Conservation (phyloP, 2,888 invertebrate species). For the Stramonita haemastoma region DNA sequence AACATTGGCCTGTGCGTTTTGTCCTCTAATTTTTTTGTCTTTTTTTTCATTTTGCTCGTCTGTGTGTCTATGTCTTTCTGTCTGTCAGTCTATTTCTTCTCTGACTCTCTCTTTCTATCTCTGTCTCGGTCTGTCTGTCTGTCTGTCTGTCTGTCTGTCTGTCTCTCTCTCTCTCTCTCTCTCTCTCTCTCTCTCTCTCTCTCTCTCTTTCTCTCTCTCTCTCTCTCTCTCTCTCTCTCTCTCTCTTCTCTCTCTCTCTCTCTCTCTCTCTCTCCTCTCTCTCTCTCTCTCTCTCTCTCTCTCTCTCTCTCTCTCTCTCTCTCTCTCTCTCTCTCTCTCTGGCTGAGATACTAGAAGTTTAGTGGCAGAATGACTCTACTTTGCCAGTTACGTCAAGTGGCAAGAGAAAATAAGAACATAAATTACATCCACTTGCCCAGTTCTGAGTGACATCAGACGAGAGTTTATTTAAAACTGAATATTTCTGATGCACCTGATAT, state of each 20-base stretch:
- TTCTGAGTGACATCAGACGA: no score
- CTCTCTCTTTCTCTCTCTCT: background rate
- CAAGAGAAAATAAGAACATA: no score
- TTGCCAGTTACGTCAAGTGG: no score
- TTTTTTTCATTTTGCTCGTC: background rate
- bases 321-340: no score
- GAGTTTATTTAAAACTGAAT: no score
- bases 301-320: background rate
- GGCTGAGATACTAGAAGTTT: no score
- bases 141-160: background rate
- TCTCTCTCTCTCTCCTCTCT: constrained; percentile 7
- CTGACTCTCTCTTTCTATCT: background rate
- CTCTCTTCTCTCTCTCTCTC: background rate
- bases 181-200: background rate
- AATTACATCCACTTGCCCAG: no score
- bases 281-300: background rate
- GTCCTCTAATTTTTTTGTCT: background rate
- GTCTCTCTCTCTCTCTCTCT: background rate
- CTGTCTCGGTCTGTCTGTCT: background rate
- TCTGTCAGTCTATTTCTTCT: background rate
- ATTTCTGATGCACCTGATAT: no score
- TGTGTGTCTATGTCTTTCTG: background rate
- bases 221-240: constrained; percentile 2
- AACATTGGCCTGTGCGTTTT: background rate
- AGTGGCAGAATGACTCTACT: no score